Evolutionary conservation across 2,113 vertebrate species (phyloP).

Genomic region (Abramis brama): DNA sequence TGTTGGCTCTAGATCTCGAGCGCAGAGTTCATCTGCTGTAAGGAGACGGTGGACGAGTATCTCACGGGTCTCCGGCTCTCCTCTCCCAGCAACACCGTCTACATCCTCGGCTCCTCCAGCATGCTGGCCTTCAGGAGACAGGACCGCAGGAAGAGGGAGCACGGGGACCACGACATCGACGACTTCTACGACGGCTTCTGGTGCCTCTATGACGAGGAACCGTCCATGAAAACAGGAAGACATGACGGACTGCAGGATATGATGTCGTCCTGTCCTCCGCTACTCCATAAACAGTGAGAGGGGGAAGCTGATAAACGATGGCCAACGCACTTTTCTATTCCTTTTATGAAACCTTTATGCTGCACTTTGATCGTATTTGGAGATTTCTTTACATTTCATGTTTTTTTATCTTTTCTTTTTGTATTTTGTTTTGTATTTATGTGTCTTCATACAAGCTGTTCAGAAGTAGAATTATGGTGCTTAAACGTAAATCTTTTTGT

Average conservation of each 20-base stretch:
- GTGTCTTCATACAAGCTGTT: neutral
- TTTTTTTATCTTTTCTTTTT: neutral
- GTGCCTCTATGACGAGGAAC: constrained; percentile 62
- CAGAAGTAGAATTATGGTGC: neutral
- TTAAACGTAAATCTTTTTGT: neutral
- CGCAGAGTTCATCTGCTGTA: constrained; percentile 74
- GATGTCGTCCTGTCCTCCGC: constrained; percentile 67
- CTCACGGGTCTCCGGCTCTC: constrained; percentile 68
- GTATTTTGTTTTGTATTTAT: constrained; percentile 1
- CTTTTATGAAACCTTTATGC: constrained; percentile 51
- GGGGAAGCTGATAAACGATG: no score
- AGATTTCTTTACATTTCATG: constrained; percentile 35
- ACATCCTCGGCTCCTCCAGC: constrained; percentile 62
- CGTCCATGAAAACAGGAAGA: neutral
- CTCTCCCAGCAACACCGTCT: constrained; percentile 67
- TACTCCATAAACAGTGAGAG: constrained; percentile 51
- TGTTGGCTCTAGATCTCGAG: constrained; percentile 35
- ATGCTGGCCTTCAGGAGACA: neutral
- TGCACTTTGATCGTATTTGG: constrained; percentile 67
- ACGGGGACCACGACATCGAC: constrained; percentile 56
- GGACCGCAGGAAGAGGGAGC: neutral
- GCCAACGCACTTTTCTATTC: constrained; percentile 34
- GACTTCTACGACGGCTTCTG: constrained; percentile 76
- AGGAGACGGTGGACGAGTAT: constrained; percentile 74
- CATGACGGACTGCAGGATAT: neutral